A percentile compares a stretch with the other conserved stretches of the same genome.
These are phyloP conservation scores for Ranitomeya variabilis DNA, from an alignment of 2,113 vertebrate genomes.

Conservation along the genomic window DNA sequence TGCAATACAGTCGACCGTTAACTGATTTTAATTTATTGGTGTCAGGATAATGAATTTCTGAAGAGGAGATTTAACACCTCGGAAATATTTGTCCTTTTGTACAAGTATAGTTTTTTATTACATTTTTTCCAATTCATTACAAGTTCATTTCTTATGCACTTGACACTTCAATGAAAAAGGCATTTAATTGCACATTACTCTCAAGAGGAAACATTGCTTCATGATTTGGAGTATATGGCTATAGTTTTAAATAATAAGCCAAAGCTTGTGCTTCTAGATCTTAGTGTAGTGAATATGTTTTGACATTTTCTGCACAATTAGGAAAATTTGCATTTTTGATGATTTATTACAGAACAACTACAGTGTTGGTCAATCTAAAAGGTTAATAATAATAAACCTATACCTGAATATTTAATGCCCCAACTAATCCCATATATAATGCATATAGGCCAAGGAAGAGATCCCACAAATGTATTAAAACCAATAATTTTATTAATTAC, in stretches of 20 bases:
- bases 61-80: background rate
- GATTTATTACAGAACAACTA: too few species aligned
- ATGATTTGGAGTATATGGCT: background rate
- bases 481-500: too few species aligned
- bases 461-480: too few species aligned
- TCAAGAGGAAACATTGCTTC: background rate
- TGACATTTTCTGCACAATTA: too few species aligned
- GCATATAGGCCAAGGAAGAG: too few species aligned
- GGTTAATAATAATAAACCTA: too few species aligned
- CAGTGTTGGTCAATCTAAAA: too few species aligned
- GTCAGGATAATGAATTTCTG: background rate
- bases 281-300: too few species aligned
- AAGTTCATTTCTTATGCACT: conserved; percentile 5
- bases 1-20: background rate
- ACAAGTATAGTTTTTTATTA: background rate
- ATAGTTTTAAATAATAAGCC: background rate
- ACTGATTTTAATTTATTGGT: background rate
- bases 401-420: too few species aligned
- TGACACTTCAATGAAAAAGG: background rate
- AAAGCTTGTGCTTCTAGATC: background rate
- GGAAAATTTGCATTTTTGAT: too few species aligned
- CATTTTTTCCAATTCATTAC: background rate
- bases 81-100: background rate
- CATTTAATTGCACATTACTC: background rate
- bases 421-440: too few species aligned